Conservation (phyloP, 2,113 vertebrate genomes). For the Martes martes region DNA sequence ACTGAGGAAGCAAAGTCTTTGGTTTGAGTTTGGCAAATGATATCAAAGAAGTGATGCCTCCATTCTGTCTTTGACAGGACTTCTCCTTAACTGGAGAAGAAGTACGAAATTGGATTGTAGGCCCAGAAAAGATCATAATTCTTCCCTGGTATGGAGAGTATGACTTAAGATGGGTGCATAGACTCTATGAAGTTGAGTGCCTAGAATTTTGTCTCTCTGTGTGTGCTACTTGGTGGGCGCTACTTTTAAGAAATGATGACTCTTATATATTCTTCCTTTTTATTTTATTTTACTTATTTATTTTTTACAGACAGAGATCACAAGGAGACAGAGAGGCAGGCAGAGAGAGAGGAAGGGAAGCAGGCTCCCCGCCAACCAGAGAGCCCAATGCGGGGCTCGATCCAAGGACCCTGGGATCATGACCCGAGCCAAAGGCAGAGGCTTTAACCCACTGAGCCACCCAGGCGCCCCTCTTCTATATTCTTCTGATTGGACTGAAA, state of each 20-base stretch:
- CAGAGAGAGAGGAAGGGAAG: too few species aligned
- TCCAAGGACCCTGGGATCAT: too few species aligned
- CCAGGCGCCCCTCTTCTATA: neutral
- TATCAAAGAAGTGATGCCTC: neutral
- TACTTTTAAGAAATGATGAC: neutral
- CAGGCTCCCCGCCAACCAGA: too few species aligned
- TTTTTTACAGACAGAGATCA: too few species aligned
- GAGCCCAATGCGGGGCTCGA: too few species aligned
- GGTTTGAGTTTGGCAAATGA: too few species aligned
- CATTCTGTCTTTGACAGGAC: neutral
- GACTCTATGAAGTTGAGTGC: neutral
- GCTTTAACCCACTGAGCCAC: too few species aligned
- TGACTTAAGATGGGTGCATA: rapidly evolving
- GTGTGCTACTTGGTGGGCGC: rapidly evolving
- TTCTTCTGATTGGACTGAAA: neutral
- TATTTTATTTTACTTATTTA: too few species aligned
- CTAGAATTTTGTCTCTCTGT: neutral
- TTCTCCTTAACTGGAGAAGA: neutral
- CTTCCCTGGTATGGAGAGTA: neutral
- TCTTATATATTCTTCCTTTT: neutral
- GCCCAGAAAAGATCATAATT: neutral
- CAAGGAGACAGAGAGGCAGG: too few species aligned
- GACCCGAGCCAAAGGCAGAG: too few species aligned
- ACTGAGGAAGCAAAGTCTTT: neutral
- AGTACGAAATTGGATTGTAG: neutral